Conservation (phyloP, 2,797 vertebrate species). For the Gymnothorax javanicus region DNA sequence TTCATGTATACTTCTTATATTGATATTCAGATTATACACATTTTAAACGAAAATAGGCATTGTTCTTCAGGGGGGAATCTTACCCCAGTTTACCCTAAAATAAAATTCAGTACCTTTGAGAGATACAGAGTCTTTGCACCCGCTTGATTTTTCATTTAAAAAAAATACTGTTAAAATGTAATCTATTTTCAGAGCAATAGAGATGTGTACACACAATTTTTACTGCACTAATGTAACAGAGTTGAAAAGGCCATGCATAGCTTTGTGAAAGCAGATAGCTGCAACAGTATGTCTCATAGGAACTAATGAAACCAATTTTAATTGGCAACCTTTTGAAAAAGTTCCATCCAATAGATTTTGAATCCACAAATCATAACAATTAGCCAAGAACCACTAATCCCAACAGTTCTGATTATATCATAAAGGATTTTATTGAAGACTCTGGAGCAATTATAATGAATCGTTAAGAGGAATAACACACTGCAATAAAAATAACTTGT, state of each 20-base stretch:
- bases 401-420: not conserved
- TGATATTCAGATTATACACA: too few species aligned
- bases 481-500: constrained; percentile 1
- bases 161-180: constrained; percentile 44
- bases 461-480: not conserved
- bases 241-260: constrained; percentile 8
- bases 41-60: too few species aligned
- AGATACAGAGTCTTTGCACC: constrained; percentile 32
- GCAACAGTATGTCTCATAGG: not conserved
- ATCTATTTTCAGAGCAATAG: constrained; percentile 17
- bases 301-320: constrained; percentile 8
- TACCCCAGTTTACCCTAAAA: not conserved
- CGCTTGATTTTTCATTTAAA: constrained; percentile 30
- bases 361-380: not conserved
- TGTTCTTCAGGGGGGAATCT: too few species aligned
- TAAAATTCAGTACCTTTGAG: constrained; percentile 22
- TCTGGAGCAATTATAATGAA: not conserved
- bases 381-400: constrained; percentile 6
- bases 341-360: not conserved
- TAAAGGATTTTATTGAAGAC: not conserved
- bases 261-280: not conserved
- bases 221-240: not conserved
- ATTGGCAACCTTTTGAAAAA: not conserved
- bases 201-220: not conserved
- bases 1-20: too few species aligned